Evolutionary conservation across 2,797 vertebrate species (phyloP), one percentile per base, ranked within the genome.

Genomic region (Anableps anableps): DNA sequence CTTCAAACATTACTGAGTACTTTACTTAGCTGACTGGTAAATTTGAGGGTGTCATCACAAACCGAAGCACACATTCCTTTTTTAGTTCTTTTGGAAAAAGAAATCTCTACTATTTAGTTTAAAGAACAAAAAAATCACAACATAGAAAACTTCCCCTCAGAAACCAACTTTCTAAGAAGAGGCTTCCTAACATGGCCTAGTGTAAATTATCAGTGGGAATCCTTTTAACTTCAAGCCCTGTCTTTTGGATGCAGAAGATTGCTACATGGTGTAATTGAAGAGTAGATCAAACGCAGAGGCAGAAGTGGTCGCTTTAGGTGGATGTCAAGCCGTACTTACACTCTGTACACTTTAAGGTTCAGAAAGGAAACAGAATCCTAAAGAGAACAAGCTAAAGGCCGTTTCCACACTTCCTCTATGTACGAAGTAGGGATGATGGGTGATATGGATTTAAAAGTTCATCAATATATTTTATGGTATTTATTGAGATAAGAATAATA

Each of bases 201-300:
- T 41, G 82, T 83, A 94, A 93, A 94, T 93, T 83, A 89, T 94
- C 88, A 83, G 88, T 80, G 84, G 90, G 92, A 88, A 85, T 90
- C 86, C 91, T 94, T 95, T 95, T 81, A 93, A 93, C 89, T 93
- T 93, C 85, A 92, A 81, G 86, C 85, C 88, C 86, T 89, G 75
- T 90, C 75, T 91, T 89, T 83, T 89, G 89, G 89, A 91, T 87
- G 89, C 74, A 87, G 91, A 92, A 93, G 93, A 95, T 93, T 95
- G 91, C 92, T 94, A 91, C 91, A 90, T 86, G 82, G 84, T 85
- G 83, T 96, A 95, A 96, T 95, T 95, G 93, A 94, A 95, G 93
- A 96, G 89, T 92, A 94, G 88, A 93, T 95, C 90, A 95, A 91
- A 95, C 83, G 87, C 76, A 4, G 48, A 86, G 84, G 86, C 80